A percentile compares a stretch with the other conserved stretches of the same genome.
Evolutionary conservation across 1,140 invertebrate species (phyloP).

Genomic region (Penaeus vannamei): DNA sequence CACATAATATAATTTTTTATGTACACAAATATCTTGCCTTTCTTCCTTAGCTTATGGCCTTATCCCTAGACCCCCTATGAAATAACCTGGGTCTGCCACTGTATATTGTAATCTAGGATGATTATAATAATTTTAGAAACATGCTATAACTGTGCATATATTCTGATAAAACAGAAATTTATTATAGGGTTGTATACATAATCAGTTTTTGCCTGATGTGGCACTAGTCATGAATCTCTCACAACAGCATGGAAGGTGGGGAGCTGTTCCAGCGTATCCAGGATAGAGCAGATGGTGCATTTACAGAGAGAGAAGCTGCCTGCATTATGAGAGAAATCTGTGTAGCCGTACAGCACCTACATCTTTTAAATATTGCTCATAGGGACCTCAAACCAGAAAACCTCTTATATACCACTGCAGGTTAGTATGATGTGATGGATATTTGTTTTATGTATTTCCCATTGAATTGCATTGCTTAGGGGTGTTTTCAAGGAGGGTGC

Average conservation of each 20-base stretch:
- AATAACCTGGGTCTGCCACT: neutral
- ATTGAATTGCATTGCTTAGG: too few species aligned
- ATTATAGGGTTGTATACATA: too few species aligned
- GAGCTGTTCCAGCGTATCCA: conserved; percentile 97
- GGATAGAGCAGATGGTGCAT: conserved; percentile 91
- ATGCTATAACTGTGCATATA: neutral
- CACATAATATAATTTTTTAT: too few species aligned
- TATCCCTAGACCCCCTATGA: too few species aligned
- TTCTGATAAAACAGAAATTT: too few species aligned
- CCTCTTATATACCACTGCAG: conserved; percentile 83
- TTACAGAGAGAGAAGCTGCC: conserved; percentile 94
- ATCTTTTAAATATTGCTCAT: conserved; percentile 96
- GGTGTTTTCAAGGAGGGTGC: too few species aligned
- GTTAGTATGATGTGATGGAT: conserved; percentile 69
- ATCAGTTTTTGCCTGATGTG: neutral
- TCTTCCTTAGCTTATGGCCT: too few species aligned
- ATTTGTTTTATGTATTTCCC: too few species aligned
- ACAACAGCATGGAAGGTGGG: conserved; percentile 92
- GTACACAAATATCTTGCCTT: too few species aligned
- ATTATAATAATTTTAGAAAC: conserved; percentile 37
- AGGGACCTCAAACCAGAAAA: conserved; percentile 97
- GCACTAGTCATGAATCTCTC: conserved; percentile 55
- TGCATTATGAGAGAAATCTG: conserved; percentile 97
- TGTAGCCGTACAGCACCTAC: conserved; percentile 94
- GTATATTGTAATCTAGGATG: neutral